These are phyloP conservation scores for Nasonia oneida DNA, from an alignment of 2,888 invertebrate genomes.

Conservation along the genomic window DNA sequence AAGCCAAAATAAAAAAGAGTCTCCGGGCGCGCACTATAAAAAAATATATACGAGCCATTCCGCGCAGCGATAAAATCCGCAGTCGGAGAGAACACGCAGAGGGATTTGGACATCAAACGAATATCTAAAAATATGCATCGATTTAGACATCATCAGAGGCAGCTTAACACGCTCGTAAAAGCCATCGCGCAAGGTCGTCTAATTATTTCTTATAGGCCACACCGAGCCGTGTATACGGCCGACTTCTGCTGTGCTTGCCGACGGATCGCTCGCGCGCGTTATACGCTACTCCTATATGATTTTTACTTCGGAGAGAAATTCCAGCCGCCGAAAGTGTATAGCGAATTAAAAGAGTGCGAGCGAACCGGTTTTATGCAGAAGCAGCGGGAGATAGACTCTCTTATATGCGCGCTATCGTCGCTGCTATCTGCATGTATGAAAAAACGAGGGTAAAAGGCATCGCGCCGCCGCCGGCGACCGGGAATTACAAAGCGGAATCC, in stretches of 20 bases:
- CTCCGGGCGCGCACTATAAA: background rate
- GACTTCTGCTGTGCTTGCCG: background rate
- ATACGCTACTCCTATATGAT: background rate
- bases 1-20: background rate
- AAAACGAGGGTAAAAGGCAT: conserved; percentile 54
- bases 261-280: background rate
- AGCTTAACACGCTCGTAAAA: conserved; percentile 54
- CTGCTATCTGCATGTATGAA: conserved; percentile 55
- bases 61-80: conserved; percentile 28
- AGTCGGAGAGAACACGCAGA: background rate
- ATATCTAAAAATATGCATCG: conserved; percentile 47
- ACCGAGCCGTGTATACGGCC: background rate
- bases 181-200: conserved; percentile 35
- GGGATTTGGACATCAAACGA: conserved; percentile 17
- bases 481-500: conserved; percentile 37
- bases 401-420: conserved; percentile 48
- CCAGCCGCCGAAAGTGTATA: background rate
- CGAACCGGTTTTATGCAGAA: conserved; percentile 50
- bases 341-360: conserved; percentile 32
- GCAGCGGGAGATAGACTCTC: conserved; percentile 21
- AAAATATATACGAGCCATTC: conserved; percentile 18
- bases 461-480: conserved; percentile 14
- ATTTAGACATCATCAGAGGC: conserved; percentile 58
- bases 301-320: conserved; percentile 49
- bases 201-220: conserved; percentile 55